These are phyloP conservation scores for Maniola hyperantus DNA, from an alignment of 2,888 invertebrate genomes.

Conservation along the genomic window DNA sequence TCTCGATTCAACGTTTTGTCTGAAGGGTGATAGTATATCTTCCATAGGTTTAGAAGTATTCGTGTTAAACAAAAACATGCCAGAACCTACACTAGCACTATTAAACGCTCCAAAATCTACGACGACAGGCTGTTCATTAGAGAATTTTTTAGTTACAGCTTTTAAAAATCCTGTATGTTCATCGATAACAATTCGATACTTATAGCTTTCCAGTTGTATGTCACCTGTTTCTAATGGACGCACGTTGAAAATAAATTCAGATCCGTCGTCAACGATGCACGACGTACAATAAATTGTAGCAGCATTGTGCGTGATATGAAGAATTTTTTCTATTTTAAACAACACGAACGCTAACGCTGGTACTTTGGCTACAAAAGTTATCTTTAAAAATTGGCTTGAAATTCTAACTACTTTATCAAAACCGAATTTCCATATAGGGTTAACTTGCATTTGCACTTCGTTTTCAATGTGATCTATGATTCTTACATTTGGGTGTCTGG, in stretches of 20 bases:
- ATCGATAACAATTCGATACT: constrained; percentile 90
- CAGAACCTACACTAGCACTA: constrained; percentile 93
- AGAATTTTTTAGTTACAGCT: constrained; percentile 85
- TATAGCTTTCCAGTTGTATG: constrained; percentile 91
- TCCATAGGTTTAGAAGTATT: constrained; percentile 90
- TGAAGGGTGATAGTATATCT: constrained; percentile 88
- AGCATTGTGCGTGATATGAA: constrained; percentile 60
- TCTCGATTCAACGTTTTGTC: constrained; percentile 79
- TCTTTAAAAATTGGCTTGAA: constrained; percentile 79
- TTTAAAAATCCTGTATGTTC: constrained; percentile 91
- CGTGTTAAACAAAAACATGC: constrained; percentile 97
- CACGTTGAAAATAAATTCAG: constrained; percentile 64
- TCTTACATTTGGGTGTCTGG: constrained; percentile 87
- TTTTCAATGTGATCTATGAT: constrained; percentile 86
- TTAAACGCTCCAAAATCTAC: constrained; percentile 93
- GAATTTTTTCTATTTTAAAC: constrained; percentile 79
- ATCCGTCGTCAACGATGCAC: constrained; percentile 49
- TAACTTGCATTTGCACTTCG: constrained; percentile 71
- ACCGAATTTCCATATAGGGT: constrained; percentile 68
- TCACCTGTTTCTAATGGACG: constrained; percentile 89
- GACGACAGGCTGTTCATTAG: constrained; percentile 55
- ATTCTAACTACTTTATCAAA: constrained; percentile 58
- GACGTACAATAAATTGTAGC: constrained; percentile 61
- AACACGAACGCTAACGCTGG: constrained; percentile 89
- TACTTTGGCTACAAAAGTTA: constrained; percentile 88